phyloP scores from a whole-genome alignment of 2,797 vertebrate species.

The Tokudaia tokunoshimensis region DNA sequence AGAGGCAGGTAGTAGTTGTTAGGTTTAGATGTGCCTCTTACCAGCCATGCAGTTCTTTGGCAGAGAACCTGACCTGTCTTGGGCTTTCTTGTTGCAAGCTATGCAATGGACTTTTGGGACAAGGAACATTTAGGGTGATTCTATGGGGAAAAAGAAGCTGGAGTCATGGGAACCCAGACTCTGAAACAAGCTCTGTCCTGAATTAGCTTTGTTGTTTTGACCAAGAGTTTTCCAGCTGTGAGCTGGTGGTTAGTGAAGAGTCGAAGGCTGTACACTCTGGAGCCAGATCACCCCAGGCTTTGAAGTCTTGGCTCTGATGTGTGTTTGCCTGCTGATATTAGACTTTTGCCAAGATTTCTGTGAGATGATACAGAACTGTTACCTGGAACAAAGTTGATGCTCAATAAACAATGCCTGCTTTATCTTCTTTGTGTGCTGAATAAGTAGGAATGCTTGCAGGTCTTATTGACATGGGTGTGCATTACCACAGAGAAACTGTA shows the following conservation, averaged over 20 bases:
- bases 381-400: neutral
- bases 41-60: fast-evolving
- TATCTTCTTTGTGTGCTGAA: neutral
- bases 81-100: neutral
- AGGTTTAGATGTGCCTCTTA: neutral
- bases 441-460: neutral
- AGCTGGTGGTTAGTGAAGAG: neutral
- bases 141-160: neutral
- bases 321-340: neutral
- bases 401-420: neutral
- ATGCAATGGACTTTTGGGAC: neutral
- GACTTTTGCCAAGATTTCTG: slow-evolving; percentile 44
- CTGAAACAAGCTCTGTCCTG: neutral
- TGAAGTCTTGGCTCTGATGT: slow-evolving; percentile 2
- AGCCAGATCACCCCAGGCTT: neutral
- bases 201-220: neutral
- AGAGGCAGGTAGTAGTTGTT: too few species aligned
- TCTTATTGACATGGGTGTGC: neutral
- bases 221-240: slow-evolving; percentile 8
- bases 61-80: neutral
- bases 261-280: neutral
- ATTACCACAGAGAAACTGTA: neutral
- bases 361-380: slow-evolving; percentile 29
- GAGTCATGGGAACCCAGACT: neutral
- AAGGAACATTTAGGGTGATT: neutral